Base-by-base conservation (phyloP, 1,140 invertebrate genomes). In the Caerostris darwini region DNA sequence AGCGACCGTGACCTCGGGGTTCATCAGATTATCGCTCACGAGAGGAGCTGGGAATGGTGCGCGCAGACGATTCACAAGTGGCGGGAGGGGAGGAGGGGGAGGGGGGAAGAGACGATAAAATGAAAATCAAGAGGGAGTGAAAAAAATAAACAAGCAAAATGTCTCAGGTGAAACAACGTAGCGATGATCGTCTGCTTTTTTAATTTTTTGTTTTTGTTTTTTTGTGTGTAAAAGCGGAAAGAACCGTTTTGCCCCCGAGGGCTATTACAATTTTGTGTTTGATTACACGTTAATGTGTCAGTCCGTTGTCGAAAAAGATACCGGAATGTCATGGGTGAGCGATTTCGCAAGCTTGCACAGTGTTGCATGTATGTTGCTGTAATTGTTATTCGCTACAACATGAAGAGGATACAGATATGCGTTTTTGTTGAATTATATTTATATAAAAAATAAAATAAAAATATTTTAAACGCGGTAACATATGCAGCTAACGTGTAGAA, bases 1-100 rank as follows among this genome's bases (percentile, higher is more conserved):
- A 64, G 64, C 64, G 87, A 56, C 87, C 87, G 17, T 89, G 87
- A 89, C 87, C 87, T 71, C 61, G 12, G 64, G 64, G 87, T 50
- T 89, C 87, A 89, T 67, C 87, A 50, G 61, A 89, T 89, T 71
- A 54, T 54, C 50, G 6, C 17, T 50, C 64, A 7, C 12, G 59
- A 61, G 59, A 87, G 54, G 64, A 69, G 61, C 14, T 89, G 87
- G 87, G 87, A 89, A 89, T 89, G 3, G 53, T 69, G 3, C 14
- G 5, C 5, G 10, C 12, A 57, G 64, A 64, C 61, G 61, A 69
- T 89, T 89, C 87, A 89, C 87, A 89, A 59, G 17, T 56, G 7
- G 53, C 6, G 64, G 87, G 17, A 14, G 87, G 64, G 61, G 64
- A 69, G 50, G 14, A 14, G 53, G 85, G 57, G 3, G 14, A 12